These are phyloP conservation scores for Arrhopalites spinosus DNA, from an alignment of 2,888 invertebrate species.

Conservation along the genomic window DNA sequence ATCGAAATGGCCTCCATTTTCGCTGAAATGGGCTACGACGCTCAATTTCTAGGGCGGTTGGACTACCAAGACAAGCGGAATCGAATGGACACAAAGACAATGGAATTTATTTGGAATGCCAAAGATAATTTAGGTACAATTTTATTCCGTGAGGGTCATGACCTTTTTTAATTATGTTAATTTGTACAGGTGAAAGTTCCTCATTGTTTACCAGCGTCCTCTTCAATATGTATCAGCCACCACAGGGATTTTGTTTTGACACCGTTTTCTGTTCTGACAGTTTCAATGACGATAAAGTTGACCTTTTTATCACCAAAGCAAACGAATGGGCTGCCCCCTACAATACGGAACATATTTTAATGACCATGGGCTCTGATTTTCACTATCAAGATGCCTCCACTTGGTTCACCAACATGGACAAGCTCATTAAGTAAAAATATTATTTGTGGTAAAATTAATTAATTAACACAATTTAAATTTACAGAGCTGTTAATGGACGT, in stretches of 20 bases:
- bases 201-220: neutral
- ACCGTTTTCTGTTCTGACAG: slow-evolving; percentile 77
- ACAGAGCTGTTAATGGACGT: slow-evolving; percentile 71
- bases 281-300: slow-evolving; percentile 66
- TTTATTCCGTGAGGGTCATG: neutral
- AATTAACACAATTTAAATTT: too few species aligned
- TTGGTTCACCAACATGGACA: slow-evolving; percentile 87
- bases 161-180: neutral
- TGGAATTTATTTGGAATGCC: slow-evolving; percentile 84
- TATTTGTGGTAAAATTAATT: neutral
- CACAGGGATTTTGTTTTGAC: slow-evolving; percentile 92
- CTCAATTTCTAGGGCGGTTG: slow-evolving; percentile 79
- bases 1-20: slow-evolving; percentile 73
- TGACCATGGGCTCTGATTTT: slow-evolving; percentile 94
- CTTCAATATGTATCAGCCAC: slow-evolving; percentile 58
- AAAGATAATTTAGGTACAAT: neutral
- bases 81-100: slow-evolving; percentile 61
- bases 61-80: slow-evolving; percentile 81
- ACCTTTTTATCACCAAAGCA: slow-evolving; percentile 59
- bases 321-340: slow-evolving; percentile 58
- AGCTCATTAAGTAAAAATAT: slow-evolving; percentile 76
- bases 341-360: slow-evolving; percentile 73
- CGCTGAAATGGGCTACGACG: slow-evolving; percentile 86
- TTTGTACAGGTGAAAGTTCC: neutral
- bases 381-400: slow-evolving; percentile 71